Base-by-base conservation (phyloP, 2,888 invertebrate genomes). In the Pediacus dermestoides region DNA sequence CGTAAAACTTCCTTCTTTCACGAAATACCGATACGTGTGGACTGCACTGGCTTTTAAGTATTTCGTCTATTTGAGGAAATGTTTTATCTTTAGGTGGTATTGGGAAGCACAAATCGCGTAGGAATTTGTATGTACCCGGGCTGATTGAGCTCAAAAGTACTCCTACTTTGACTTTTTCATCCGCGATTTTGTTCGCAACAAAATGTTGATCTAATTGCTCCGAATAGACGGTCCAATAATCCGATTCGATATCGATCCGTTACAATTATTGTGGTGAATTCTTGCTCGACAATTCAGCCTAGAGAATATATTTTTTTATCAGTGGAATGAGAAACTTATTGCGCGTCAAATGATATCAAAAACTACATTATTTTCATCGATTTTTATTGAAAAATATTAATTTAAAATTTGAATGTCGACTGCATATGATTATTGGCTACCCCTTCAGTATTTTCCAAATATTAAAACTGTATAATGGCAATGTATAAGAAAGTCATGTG, bases 171-270 rank as follows among this genome's bases (percentile, higher is more conserved):
- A 31, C 16, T 31, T 31, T 12, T 3, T 15, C 16, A 10, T 31
- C 12, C 7, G 3, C 16, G 9, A 31, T 31, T 16, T 31, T 31
- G 13, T 31, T 31, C 2, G 31, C 31, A 3, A 15, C 8, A 31
- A 31, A 31, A 31, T 16, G 18, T 15, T 31, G 31, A 4, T 31
- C 31, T 4, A 31, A 16, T 16, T 16, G 9, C 12, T 31, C 31
- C n/a, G 4, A 2, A n/a, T 28, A 31, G 3, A 31, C 2, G 7
- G 16, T n/a, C 31, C 31, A 31, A 31, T 31, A n/a, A n/a, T 31
- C 31, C 3, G 3, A 10, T 3, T 15, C 31, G 3, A 4, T 6
- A 10, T 18, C 3, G 9, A 31, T 16, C 11, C 16, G 16, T 4
- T 18, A 18, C 6, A 31, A 15, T 15, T 31, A n/a, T n/a, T n/a